Conservation (phyloP, 2,888 invertebrate species). For the Drosophila fungiperda region DNA sequence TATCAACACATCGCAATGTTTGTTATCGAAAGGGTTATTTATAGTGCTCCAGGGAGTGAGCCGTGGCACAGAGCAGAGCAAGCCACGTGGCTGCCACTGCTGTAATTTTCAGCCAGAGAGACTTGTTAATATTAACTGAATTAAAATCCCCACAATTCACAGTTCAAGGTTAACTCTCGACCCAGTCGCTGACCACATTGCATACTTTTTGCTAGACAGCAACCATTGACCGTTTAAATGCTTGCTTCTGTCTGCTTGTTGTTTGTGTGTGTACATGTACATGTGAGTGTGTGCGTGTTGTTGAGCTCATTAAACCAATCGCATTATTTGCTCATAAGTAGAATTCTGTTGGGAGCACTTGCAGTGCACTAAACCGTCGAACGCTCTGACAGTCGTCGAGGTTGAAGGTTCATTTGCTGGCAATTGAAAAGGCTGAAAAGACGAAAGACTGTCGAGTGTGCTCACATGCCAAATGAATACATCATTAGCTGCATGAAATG, state of each 20-base stretch:
- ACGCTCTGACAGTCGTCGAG: conserved; percentile 64
- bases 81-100: conserved; percentile 26
- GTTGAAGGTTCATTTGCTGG: conserved; percentile 70
- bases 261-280: conserved; percentile 7
- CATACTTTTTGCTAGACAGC: conserved; percentile 37
- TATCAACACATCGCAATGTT: conserved; percentile 81
- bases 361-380: conserved; percentile 64
- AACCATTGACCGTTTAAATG: conserved; percentile 11
- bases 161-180: conserved; percentile 60
- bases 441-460: conserved; percentile 37
- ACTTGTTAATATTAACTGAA: conserved; percentile 65
- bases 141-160: conserved; percentile 52
- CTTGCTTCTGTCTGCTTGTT: background rate
- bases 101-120: conserved; percentile 48
- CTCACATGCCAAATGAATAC: conserved; percentile 75
- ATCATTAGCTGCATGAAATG: conserved; percentile 77
- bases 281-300: conserved; percentile 11
- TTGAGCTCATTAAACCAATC: conserved; percentile 73
- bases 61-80: conserved; percentile 11
- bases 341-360: conserved; percentile 54
- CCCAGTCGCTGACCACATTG: conserved; percentile 56
- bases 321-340: conserved; percentile 68
- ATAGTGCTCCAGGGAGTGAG: conserved; percentile 72
- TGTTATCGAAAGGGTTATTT: conserved; percentile 80
- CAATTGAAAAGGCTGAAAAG: conserved; percentile 69